phyloP scores from a whole-genome alignment of 2,888 invertebrate genomes.

The Bombyx huttoni region DNA sequence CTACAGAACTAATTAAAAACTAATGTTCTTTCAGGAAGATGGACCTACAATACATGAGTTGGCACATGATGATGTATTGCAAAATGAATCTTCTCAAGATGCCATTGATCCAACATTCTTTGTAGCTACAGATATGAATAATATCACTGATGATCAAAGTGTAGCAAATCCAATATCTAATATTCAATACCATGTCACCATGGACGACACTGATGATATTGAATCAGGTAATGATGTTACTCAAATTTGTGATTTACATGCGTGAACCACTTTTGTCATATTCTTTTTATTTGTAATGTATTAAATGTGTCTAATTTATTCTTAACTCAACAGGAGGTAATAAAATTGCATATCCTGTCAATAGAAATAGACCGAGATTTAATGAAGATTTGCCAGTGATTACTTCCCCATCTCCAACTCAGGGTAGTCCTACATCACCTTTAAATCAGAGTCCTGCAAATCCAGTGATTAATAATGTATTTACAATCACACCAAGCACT shows the following conservation, averaged over 20 bases:
- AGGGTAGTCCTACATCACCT: constrained; percentile 23
- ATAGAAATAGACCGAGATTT: constrained; percentile 21
- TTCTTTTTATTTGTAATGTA: background rate
- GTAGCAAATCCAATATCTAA: constrained; percentile 25
- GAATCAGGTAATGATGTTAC: constrained; percentile 31
- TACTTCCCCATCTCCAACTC: constrained; percentile 33
- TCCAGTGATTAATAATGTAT: constrained; percentile 21
- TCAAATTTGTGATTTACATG: too few species aligned
- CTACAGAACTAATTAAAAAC: background rate
- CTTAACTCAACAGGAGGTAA: constrained; percentile 24
- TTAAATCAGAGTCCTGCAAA: constrained; percentile 16
- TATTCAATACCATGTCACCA: constrained; percentile 52
- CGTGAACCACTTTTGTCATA: too few species aligned
- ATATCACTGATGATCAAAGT: constrained; percentile 16
- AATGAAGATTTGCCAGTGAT: constrained; percentile 27
- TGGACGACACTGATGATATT: constrained; percentile 57
- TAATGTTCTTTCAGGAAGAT: constrained; percentile 41
- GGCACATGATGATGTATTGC: constrained; percentile 54
- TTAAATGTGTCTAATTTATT: background rate
- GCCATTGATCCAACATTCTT: constrained; percentile 31
- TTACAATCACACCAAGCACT: constrained; percentile 26
- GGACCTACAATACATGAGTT: constrained; percentile 67
- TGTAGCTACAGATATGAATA: constrained; percentile 33
- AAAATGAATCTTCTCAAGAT: constrained; percentile 43
- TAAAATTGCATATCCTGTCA: constrained; percentile 29